Base-by-base conservation (phyloP, 2,797 vertebrate genomes). In the Gallinago nigripennis region DNA sequence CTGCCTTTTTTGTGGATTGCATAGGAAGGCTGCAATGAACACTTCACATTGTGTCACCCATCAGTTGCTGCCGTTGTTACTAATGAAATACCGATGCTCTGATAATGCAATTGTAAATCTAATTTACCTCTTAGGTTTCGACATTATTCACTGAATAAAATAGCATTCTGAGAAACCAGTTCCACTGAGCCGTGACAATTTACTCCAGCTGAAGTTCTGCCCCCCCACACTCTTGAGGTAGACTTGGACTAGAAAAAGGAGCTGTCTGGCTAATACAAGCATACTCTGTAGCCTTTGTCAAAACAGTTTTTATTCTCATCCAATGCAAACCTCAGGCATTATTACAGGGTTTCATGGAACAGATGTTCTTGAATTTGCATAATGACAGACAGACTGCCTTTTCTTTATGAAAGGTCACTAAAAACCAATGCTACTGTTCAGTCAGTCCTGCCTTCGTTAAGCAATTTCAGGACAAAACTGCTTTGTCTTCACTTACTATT, bases 351-450 rank as follows among this genome's bases (percentile, higher is more conserved):
- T 94, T 79, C 72, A 78, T 84, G 61, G 85, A 96, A 88, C 82
- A 96, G 90, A 96, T 96, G 94, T 94, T 96, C 87, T 73, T 77
- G 58, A 89, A 96, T 94, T 96, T 96, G 92, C 88, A 93, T 90
- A 95, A 95, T 91, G 72, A 91, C 82, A 92, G 90, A 90, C 82
- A 96, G 82, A 92, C 85, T 93, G 91, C 82, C 69, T 86, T 96
- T 93, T 89, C 76, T 84, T 96, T 87, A 86, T 77, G 64, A 97
- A 94, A 92, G 37, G 61, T 94, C 94, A 96, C 64, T 91, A 88
- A 94, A 94, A 96, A 94, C 54, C 53, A 95, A 8, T 78, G 69
- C 77, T 96, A 93, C 93, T 90, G 90, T 95, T 95, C 96, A 94
- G 89, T 70, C 69, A 66, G 71, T 37, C 82, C 84, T 88, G 72